Evolutionary conservation across 2,113 vertebrate species (phyloP).

Genomic region (Poeciliopsis turrubarensis): DNA sequence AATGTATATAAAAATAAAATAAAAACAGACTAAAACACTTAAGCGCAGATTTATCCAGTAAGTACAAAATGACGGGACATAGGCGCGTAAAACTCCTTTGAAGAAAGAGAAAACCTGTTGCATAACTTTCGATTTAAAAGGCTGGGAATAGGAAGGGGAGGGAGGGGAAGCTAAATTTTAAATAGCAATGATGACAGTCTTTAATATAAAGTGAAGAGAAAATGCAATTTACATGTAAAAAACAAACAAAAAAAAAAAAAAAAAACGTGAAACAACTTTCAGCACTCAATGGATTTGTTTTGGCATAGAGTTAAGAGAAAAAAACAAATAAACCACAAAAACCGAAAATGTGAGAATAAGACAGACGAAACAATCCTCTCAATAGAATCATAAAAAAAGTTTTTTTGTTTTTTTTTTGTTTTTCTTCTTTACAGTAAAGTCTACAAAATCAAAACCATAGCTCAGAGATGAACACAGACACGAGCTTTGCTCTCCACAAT

Average conservation of each 20-base stretch:
- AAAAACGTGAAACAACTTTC: slow-evolving; percentile 56
- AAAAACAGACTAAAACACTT: slow-evolving; percentile 4
- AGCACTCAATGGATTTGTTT: slow-evolving; percentile 68
- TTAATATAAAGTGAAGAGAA: slow-evolving; percentile 72
- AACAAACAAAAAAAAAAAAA: slow-evolving; percentile 22
- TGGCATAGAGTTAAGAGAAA: slow-evolving; percentile 63
- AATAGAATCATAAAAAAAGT: slow-evolving; percentile 72
- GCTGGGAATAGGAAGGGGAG: neutral
- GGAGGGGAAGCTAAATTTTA: slow-evolving; percentile 45
- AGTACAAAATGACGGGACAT: slow-evolving; percentile 26
- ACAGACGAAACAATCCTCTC: slow-evolving; percentile 65
- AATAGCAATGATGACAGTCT: slow-evolving; percentile 73
- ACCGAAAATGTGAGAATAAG: slow-evolving; percentile 53
- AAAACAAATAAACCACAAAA: slow-evolving; percentile 3
- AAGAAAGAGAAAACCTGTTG: slow-evolving; percentile 51
- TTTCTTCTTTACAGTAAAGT: slow-evolving; percentile 76
- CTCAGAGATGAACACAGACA: slow-evolving; percentile 63
- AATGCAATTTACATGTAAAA: slow-evolving; percentile 56
- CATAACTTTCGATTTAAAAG: slow-evolving; percentile 38
- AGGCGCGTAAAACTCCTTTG: slow-evolving; percentile 18
- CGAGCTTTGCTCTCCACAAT: slow-evolving; percentile 61
- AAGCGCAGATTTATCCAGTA: slow-evolving; percentile 36
- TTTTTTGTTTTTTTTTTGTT: neutral
- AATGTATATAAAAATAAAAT: neutral
- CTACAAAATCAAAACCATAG: slow-evolving; percentile 76